Conservation (phyloP, 2,113 vertebrate genomes). For the Hippoglossus stenolepis region DNA sequence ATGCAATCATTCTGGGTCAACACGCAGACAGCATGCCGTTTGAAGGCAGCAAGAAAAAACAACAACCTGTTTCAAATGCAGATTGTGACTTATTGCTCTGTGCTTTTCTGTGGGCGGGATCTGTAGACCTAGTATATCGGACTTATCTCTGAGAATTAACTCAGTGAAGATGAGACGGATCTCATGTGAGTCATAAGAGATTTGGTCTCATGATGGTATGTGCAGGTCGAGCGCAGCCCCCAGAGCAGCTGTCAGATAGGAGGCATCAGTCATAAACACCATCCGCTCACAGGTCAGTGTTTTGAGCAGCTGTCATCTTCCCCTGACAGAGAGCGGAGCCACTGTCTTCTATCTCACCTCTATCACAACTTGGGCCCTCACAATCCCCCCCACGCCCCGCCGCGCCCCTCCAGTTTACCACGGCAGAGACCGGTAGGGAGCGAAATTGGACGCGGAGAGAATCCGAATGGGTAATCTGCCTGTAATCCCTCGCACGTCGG, state of each 20-base stretch:
- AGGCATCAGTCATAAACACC: constrained; percentile 42
- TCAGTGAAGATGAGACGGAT: background rate
- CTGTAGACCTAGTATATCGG: background rate
- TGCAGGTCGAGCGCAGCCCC: constrained; percentile 31
- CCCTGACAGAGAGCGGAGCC: constrained; percentile 33
- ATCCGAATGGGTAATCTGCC: constrained; percentile 68
- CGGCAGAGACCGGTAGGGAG: constrained; percentile 11
- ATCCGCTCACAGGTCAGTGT: constrained; percentile 40
- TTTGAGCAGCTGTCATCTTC: constrained; percentile 57
- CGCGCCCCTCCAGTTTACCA: constrained; percentile 16
- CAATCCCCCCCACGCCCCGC: background rate
- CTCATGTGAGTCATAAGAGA: too few relatives aligned
- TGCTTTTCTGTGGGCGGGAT: background rate
- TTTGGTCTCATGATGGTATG: constrained; percentile 17
- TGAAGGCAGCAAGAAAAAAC: constrained; percentile 8
- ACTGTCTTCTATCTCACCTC: constrained; percentile 56
- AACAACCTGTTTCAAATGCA: constrained; percentile 27
- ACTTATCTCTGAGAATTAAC: background rate
- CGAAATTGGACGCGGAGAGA: constrained; percentile 46
- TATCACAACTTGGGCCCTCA: constrained; percentile 32
- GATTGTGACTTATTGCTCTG: background rate
- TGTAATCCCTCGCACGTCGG: constrained; percentile 65
- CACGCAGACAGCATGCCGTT: constrained; percentile 26
- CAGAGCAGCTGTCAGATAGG: constrained; percentile 36
- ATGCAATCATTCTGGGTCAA: constrained; percentile 49